Evolutionary conservation across 1,140 invertebrate species (phyloP).

Genomic region (Euschistus heros): DNA sequence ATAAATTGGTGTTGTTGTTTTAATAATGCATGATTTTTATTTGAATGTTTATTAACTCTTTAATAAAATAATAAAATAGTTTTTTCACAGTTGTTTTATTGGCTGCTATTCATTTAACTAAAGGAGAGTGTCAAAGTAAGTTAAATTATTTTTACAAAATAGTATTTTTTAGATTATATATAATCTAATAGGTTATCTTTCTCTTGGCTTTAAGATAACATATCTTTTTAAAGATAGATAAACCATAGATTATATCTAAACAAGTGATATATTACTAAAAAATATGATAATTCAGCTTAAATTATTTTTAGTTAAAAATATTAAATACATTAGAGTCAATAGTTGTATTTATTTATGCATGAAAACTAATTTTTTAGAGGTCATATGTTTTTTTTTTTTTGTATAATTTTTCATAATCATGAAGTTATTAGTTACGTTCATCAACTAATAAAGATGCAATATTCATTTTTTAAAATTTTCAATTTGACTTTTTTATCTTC

Average conservation of each 20-base stretch:
- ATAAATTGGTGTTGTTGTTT: not conserved
- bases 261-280: not conserved
- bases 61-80: conserved; percentile 16
- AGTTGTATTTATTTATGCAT: too few species aligned
- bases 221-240: not conserved
- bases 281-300: not conserved
- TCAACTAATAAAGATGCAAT: too few species aligned
- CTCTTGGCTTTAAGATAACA: not conserved
- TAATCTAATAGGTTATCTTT: not conserved
- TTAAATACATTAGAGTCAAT: not conserved
- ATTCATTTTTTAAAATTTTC: too few species aligned
- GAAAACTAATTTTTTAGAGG: too few species aligned
- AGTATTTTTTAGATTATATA: conserved; percentile 6
- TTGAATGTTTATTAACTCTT: not conserved
- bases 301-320: not conserved
- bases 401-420: too few species aligned
- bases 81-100: conserved; percentile 38
- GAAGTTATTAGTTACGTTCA: too few species aligned
- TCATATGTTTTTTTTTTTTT: too few species aligned
- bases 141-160: conserved; percentile 29
- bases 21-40: not conserved
- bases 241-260: not conserved
- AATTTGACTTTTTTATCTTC: too few species aligned
- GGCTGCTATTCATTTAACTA: conserved; percentile 37
- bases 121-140: conserved; percentile 45